Evolutionary conservation across 2,797 vertebrate genomes (phyloP).

Genomic region (Enteromius trimaculatus): DNA sequence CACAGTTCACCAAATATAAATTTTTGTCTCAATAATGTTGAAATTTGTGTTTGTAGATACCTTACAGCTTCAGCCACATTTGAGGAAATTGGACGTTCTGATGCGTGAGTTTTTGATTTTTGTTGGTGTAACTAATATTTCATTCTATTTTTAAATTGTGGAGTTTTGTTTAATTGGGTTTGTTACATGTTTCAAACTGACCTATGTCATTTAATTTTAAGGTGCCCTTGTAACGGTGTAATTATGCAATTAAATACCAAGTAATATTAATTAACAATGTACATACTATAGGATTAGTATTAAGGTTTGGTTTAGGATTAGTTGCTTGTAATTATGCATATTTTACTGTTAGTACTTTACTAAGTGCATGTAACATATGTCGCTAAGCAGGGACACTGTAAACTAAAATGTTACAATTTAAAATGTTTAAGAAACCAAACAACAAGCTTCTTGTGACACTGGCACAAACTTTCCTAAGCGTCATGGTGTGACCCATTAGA

Average conservation of each 20-base stretch:
- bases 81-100: slow-evolving; percentile 86
- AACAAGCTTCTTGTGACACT: not conserved
- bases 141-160: not conserved
- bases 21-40: slow-evolving; percentile 20
- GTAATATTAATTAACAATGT: not conserved
- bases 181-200: not conserved
- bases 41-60: slow-evolving; percentile 79
- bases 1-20: not conserved
- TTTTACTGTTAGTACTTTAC: not conserved
- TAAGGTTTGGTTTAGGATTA: not conserved
- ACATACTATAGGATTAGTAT: not conserved
- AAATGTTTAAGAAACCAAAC: not conserved
- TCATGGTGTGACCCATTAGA: not conserved
- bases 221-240: not conserved
- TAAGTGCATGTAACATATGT: not conserved
- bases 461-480: not conserved
- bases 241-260: not conserved
- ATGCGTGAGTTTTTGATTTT: slow-evolving; percentile 79
- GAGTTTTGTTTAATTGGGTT: not conserved
- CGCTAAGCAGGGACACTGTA: not conserved
- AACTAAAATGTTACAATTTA: not conserved
- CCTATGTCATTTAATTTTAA: not conserved
- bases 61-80: slow-evolving; percentile 85
- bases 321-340: not conserved
- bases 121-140: not conserved